Evolutionary conservation across 2,888 invertebrate species (phyloP).

Genomic region (Yponomeuta evonymella): DNA sequence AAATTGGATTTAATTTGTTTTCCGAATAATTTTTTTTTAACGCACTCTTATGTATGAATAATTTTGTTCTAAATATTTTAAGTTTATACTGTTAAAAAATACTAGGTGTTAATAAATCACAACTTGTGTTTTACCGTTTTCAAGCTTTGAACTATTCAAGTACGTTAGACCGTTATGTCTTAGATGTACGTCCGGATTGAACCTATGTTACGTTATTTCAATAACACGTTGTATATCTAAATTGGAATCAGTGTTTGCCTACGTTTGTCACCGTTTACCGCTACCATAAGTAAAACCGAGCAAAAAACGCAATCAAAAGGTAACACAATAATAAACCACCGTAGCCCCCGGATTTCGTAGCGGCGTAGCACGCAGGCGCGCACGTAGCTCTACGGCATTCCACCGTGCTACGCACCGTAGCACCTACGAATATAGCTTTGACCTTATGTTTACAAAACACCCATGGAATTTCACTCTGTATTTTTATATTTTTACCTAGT

Average conservation of each 20-base stretch:
- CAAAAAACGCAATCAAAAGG: not conserved
- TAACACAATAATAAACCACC: not conserved
- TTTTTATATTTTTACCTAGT: conserved; percentile 30
- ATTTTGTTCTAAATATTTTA: not conserved
- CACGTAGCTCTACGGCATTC: conserved; percentile 33
- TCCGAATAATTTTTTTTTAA: not conserved
- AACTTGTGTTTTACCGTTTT: not conserved
- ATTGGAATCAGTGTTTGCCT: no score
- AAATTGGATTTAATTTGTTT: not conserved
- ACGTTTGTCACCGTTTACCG: no score
- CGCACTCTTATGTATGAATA: not conserved
- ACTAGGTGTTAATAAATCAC: not conserved
- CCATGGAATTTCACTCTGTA: conserved; percentile 16
- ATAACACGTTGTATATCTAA: no score
- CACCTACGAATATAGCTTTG: conserved; percentile 3
- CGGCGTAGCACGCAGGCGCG: conserved; percentile 65
- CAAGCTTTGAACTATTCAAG: no score
- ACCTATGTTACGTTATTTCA: no score
- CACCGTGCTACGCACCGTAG: conserved; percentile 23
- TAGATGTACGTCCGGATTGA: no score
- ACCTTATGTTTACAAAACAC: conserved; percentile 17
- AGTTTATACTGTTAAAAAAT: not conserved
- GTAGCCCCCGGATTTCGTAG: conserved; percentile 31
- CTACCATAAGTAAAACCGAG: not conserved
- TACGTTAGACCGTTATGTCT: no score